These are phyloP conservation scores for Delphinapterus leucas DNA, from an alignment of 2,113 vertebrate genomes.

Conservation along the genomic window DNA sequence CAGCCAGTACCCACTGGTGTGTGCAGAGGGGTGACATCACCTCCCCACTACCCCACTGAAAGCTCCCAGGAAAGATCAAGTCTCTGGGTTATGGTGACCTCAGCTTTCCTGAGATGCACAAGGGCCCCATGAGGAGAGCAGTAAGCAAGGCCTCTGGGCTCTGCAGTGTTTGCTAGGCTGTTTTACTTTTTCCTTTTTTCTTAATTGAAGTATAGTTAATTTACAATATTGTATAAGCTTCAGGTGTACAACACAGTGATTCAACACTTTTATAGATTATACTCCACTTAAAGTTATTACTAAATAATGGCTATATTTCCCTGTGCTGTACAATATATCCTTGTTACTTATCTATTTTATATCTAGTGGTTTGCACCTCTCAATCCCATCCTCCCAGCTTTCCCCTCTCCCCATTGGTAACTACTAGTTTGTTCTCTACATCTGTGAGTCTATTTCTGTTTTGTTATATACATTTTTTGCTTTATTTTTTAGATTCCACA, in stretches of 20 bases:
- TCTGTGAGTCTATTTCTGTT: background rate
- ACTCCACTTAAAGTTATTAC: background rate
- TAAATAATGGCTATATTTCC: background rate
- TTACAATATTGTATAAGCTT: background rate
- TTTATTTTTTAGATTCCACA: background rate
- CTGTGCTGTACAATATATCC: background rate
- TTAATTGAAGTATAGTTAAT: background rate
- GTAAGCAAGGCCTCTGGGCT: background rate
- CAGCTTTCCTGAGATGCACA: background rate
- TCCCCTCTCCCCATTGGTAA: background rate
- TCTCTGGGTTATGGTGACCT: background rate
- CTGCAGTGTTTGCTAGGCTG: too few relatives aligned
- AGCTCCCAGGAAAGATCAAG: too few relatives aligned
- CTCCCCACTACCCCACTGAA: background rate
- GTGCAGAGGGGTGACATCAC: background rate
- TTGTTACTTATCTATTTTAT: too few relatives aligned
- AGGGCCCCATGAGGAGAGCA: accelerated
- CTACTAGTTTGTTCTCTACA: background rate
- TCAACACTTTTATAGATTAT: background rate
- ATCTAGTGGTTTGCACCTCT: too few relatives aligned
- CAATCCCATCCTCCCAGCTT: too few relatives aligned
- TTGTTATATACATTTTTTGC: too few relatives aligned
- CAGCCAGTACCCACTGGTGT: background rate
- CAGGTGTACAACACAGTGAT: background rate
- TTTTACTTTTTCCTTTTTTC: background rate